phyloP scores from a whole-genome alignment of 2,797 vertebrate genomes.

The Phylloscopus collybita region DNA sequence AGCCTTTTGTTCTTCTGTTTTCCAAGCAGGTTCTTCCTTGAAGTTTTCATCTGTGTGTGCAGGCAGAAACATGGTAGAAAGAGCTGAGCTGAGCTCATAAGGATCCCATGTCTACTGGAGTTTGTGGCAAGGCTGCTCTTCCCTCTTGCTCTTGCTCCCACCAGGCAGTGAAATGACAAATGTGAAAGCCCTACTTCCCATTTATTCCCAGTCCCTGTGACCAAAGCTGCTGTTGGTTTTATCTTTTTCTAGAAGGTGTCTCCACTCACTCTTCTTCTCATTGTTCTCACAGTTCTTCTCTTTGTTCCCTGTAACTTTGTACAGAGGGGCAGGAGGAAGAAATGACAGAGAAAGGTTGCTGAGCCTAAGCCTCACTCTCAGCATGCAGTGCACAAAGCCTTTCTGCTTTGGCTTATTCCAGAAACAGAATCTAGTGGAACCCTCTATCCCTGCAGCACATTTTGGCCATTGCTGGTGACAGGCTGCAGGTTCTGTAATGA shows the following conservation, averaged over 20 bases:
- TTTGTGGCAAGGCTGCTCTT: not conserved
- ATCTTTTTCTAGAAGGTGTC: not conserved
- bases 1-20: not conserved
- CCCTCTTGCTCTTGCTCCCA: not conserved
- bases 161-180: not conserved
- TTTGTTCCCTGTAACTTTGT: not conserved
- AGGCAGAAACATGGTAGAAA: not conserved
- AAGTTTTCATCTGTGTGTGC: not conserved
- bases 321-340: not conserved
- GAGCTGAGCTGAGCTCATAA: not conserved
- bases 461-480: not conserved
- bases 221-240: not conserved
- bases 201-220: not conserved
- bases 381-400: not conserved
- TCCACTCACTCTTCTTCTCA: not conserved
- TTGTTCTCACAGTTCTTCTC: not conserved
- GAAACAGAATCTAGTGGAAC: not conserved
- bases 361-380: not conserved
- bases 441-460: not conserved
- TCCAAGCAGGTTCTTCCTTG: not conserved
- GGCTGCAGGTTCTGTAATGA: not conserved
- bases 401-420: not conserved
- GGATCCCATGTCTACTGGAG: not conserved
- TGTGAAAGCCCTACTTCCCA: fast-evolving
- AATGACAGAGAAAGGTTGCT: not conserved